Evolutionary conservation across 37 sponge, comb jelly and placozoan genomes (phyloP), one percentile per base, ranked within the genome.

Genomic region (Haliclona indistincta): DNA sequence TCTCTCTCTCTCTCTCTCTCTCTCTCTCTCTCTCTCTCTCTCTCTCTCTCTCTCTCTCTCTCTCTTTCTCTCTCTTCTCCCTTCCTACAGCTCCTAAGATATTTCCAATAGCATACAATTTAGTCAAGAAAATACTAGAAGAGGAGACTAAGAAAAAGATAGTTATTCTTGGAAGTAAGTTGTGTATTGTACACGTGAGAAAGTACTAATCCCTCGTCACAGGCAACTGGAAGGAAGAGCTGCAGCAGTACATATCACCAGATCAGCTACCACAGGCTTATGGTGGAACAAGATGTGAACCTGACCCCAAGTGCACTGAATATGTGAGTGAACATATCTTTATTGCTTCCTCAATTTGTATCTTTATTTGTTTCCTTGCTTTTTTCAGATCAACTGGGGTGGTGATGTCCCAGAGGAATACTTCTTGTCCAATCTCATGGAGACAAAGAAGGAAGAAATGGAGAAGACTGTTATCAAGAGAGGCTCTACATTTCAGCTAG

Each of bases 241-340:
- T 86, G 32, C 87, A 81, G 71, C 73, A 80, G 35, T 75, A 81
- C 71, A 80, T 86, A 45, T 43, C 61, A 55, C 81, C 81, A 49
- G 77, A 86, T 55, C 65, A 80, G 51, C 54, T 86, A 2, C 81
- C 87, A 23, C 67, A 73, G 29, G 42, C 49, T 0, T 86, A 86
- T 56, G 81, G 81, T 32, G 87, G 87, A 15, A 86, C 67, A 7
- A 68, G 76, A 64, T 37, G 77, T 39, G 78, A 86, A 63, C 77
- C 78, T 42, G 85, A 84, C 65, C 54, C 74, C 20, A 4, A 72
- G 38, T 82, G 83, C 67, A 82, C 58, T 22, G 70, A 68, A 19
- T 37, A 79, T 68, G 80, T 79, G 54, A 49, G 68, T 29, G 36
- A 47, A 47, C 8, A 13, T 17, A 17, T 17, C 49, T 47, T 47